A percentile compares a stretch with the other conserved stretches of the same genome.
Conservation (phyloP, 2,888 invertebrate species). For the Scaptomyza tumidula region DNA sequence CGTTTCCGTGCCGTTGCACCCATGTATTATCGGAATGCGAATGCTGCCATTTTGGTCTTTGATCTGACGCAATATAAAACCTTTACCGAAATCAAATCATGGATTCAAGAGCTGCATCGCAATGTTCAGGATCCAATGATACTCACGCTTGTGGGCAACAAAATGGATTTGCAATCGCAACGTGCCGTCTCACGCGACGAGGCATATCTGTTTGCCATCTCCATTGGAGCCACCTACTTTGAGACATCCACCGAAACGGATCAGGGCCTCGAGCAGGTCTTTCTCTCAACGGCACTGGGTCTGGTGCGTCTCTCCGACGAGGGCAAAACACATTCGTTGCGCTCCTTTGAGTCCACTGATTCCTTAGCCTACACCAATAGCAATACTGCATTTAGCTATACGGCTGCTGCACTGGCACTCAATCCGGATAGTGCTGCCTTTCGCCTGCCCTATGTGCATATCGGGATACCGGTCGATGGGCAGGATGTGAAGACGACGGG, state of each 20-base stretch:
- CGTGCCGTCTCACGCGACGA: slow-evolving; percentile 89
- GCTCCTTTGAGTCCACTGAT: slow-evolving; percentile 87
- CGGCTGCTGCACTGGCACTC: slow-evolving; percentile 63
- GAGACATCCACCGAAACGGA: slow-evolving; percentile 93
- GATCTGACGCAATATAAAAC: slow-evolving; percentile 92
- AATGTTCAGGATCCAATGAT: slow-evolving; percentile 93
- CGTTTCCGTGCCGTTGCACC: slow-evolving; percentile 95
- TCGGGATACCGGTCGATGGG: slow-evolving; percentile 85
- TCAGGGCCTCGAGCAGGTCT: slow-evolving; percentile 91
- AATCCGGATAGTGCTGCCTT: slow-evolving; percentile 68
- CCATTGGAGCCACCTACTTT: slow-evolving; percentile 93
- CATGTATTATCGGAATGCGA: slow-evolving; percentile 96
- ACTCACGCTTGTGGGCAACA: slow-evolving; percentile 93
- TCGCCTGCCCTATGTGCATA: slow-evolving; percentile 82
- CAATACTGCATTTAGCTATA: slow-evolving; percentile 77
- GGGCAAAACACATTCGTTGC: slow-evolving; percentile 85
- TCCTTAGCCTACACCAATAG: slow-evolving; percentile 82
- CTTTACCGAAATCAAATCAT: slow-evolving; percentile 92
- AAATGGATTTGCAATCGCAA: slow-evolving; percentile 89
- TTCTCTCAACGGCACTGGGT: slow-evolving; percentile 88
- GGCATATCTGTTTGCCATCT: slow-evolving; percentile 90
- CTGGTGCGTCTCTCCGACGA: slow-evolving; percentile 86
- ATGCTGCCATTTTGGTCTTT: slow-evolving; percentile 94
- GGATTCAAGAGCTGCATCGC: slow-evolving; percentile 92
- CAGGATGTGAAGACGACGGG: slow-evolving; percentile 87